Base-by-base conservation (phyloP, 1,140 invertebrate species). In the Leptinotarsa lineolata region DNA sequence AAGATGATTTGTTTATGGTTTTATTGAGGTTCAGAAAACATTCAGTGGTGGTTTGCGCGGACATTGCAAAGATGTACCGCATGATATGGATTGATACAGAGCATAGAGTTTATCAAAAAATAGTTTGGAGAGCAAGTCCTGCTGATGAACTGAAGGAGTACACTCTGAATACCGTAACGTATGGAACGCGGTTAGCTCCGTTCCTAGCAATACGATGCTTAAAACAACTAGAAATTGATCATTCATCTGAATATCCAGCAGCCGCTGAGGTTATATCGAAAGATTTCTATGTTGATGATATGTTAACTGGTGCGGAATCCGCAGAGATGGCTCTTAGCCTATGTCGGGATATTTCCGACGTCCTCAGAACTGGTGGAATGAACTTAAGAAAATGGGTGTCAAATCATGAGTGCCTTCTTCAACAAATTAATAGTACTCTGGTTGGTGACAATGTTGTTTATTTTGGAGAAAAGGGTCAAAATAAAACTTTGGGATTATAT, bases 221-320 rank as follows among this genome's bases (percentile, higher is more conserved):
- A 8, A 39, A 72, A 13, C 69, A 76, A 58, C n/a, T 79, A 21
- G 74, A 72, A 58, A 54, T 22, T 5, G 78, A 82, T 69, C 65
- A 76, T 45, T 18, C 6, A 30, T 3, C 39, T 3, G 60, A n/a
- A 5, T 81, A 69, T 73, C 73, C 81, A 30, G 15, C 11, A 16
- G 45, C 45, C 5, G 5, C 45, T 6, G 48, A 75, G 45, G 69
- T 76, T 20, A 72, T 81, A 3, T 39, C 15, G 22, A 66, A 30
- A n/a, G 79, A 83, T 70, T 81, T 81, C 48, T 86, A 84, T 67
- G 80, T 85, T 2, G 84, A 86, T 63, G 83, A 86, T 46, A 46
- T 46, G 45, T 46, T 46, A 46, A 46, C 3, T 12, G 45, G 74
- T 24, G 44, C 59, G 54, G 2, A 24, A 4, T 24, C 65, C 54